Percentiles rank a stretch among this genome's conserved stretches.
phyloP scores from a whole-genome alignment of 2,888 invertebrate species.

The Fissipunctia ypsillon region DNA sequence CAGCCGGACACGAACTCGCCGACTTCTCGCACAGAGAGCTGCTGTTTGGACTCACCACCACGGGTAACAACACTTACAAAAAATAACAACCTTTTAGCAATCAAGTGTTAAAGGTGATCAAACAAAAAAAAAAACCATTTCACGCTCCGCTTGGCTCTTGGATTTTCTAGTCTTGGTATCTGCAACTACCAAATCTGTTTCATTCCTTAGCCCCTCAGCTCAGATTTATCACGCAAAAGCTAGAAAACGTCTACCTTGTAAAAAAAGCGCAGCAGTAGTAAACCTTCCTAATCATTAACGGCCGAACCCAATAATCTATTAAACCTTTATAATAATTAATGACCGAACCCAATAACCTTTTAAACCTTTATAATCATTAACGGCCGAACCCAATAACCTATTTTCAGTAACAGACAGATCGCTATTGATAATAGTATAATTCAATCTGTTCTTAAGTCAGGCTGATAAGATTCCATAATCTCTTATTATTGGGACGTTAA shows the following conservation, averaged over 20 bases:
- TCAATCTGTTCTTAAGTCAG: no score
- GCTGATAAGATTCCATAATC: no score
- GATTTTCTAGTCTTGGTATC: neutral
- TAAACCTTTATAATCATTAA: no score
- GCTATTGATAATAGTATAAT: no score
- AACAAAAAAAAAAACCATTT: neutral
- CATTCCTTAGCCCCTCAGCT: neutral
- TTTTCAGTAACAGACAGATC: no score
- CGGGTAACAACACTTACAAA: constrained; percentile 79
- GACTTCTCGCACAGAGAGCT: constrained; percentile 96
- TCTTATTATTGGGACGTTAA: no score
- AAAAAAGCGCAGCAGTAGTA: constrained; percentile 1
- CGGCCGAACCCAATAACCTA: no score
- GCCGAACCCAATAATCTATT: no score
- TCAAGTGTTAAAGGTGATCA: neutral
- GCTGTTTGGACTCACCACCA: constrained; percentile 95
- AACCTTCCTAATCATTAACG: constrained; percentile 28
- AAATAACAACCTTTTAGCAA: neutral
- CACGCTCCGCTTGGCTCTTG: neutral
- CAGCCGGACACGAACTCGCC: constrained; percentile 95
- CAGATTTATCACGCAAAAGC: constrained; percentile 2
- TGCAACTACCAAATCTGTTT: constrained; percentile 1
- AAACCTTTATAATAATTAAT: no score
- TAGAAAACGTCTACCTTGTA: neutral
- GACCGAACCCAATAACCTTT: no score